Conservation (phyloP, 2,888 invertebrate species). For the Tachystola acroxantha region DNA sequence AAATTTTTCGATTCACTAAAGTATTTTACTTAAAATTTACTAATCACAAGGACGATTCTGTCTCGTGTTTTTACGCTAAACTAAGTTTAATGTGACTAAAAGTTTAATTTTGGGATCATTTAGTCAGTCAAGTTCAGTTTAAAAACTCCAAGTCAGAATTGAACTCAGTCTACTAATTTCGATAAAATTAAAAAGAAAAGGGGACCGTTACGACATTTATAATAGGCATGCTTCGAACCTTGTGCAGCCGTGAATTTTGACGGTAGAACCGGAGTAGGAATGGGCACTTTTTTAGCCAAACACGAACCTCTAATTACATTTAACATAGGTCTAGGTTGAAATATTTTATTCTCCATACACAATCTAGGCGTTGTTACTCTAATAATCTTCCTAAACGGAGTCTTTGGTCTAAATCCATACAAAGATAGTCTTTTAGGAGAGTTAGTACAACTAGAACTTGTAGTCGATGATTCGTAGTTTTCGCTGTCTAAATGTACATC, state of each 20-base stretch:
- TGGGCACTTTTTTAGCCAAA: constrained; percentile 72
- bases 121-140: too few relatives aligned
- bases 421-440: constrained; percentile 78
- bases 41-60: too few relatives aligned
- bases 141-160: too few relatives aligned
- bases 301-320: constrained; percentile 47
- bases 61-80: too few relatives aligned
- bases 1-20: constrained; percentile 16
- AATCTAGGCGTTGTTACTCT: constrained; percentile 54
- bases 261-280: constrained; percentile 66
- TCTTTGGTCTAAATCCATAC: constrained; percentile 61
- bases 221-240: constrained; percentile 40
- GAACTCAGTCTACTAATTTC: too few relatives aligned
- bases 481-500: constrained; percentile 78
- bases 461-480: constrained; percentile 81
- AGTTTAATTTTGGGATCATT: too few relatives aligned
- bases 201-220: constrained; percentile 29
- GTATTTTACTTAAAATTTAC: constrained; percentile 1
- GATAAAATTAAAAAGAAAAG: constrained; percentile 28
- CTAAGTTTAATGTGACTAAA: too few relatives aligned
- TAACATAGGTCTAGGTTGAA: constrained; percentile 43
- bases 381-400: constrained; percentile 56
- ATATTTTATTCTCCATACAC: constrained; percentile 43
- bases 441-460: constrained; percentile 81
- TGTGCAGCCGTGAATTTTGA: constrained; percentile 70